Evolutionary conservation across 1,140 invertebrate species (phyloP).

Genomic region (Temnothorax nylanderi): DNA sequence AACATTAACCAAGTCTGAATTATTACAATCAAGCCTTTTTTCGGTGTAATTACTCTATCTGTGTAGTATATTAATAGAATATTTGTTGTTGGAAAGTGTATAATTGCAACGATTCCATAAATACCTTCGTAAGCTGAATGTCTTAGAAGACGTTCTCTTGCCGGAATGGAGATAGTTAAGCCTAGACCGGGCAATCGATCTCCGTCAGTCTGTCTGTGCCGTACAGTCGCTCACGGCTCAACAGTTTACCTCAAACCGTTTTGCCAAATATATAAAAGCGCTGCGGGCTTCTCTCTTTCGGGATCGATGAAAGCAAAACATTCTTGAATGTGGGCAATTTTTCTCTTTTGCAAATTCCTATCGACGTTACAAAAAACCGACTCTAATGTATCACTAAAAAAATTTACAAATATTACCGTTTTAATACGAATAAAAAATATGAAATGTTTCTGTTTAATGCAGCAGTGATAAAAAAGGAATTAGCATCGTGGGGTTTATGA

Average conservation of each 20-base stretch:
- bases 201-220: conserved; percentile 67
- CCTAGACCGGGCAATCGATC: conserved; percentile 72
- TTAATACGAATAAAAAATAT: not conserved
- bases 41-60: not conserved
- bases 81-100: not conserved
- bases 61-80: not conserved
- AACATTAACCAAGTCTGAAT: too few species aligned
- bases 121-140: conserved; percentile 1
- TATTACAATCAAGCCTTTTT: too few species aligned
- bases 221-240: conserved; percentile 68
- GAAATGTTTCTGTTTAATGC: not conserved
- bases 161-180: conserved; percentile 62
- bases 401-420: not conserved
- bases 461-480: not conserved
- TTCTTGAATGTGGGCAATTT: conserved; percentile 23
- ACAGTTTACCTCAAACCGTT: conserved; percentile 52
- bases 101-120: conserved; percentile 72
- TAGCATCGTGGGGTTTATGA: not conserved
- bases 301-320: conserved; percentile 44
- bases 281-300: conserved; percentile 32
- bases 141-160: conserved; percentile 17
- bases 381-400: not conserved
- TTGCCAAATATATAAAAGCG: conserved; percentile 64
- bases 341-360: not conserved
- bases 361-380: not conserved